Evolutionary conservation across 2,888 invertebrate genomes (phyloP), one percentile per base, ranked within the genome.

Genomic region (Nemoura dubitans): DNA sequence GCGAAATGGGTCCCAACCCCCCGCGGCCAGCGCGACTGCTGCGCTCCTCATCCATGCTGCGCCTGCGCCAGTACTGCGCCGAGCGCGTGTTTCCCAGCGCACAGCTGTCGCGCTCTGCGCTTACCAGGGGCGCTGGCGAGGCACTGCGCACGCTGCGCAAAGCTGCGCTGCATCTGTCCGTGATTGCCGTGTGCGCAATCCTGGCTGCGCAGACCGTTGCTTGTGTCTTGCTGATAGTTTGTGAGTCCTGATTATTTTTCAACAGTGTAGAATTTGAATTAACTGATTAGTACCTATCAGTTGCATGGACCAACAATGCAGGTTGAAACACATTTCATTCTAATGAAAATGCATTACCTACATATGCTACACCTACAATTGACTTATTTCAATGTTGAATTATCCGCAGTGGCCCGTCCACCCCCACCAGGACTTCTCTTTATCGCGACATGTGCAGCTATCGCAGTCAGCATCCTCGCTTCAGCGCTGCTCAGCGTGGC

Each of bases 11-110:
- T 59, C 59, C 59, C 21, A 59, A 1, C 59, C 59, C 16, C 10
- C 59, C 59, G 59, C 14, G 59, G 59, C 59, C 59, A 16, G 59
- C 59, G 59, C 59, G 59, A 3, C 59, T 59, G 59, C 59, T 59
- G 59, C 59, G 59, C 59, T 59, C 59, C 16, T 59, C 59, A 2
- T 59, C 59, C 21, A 59, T 59, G 59, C 59, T 59, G 59, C 59
- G 59, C 59, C 59, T 59, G 59, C 59, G 59, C 59, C 59, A 59
- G 59, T 59, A 59, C 59, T 59, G 59, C 59, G 59, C 59, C 59
- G 59, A 59, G 59, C 59, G 59, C 59, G 59, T 59, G 21, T 59
- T 59, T 59, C 59, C 59, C 59, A 16, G 59, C 59, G 59, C 59
- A 14, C 59, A 59, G 59, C 59, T 59, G 59, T 59, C 59, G 10